Conservation (phyloP, 2,888 invertebrate species). For the Lysandra coridon region DNA sequence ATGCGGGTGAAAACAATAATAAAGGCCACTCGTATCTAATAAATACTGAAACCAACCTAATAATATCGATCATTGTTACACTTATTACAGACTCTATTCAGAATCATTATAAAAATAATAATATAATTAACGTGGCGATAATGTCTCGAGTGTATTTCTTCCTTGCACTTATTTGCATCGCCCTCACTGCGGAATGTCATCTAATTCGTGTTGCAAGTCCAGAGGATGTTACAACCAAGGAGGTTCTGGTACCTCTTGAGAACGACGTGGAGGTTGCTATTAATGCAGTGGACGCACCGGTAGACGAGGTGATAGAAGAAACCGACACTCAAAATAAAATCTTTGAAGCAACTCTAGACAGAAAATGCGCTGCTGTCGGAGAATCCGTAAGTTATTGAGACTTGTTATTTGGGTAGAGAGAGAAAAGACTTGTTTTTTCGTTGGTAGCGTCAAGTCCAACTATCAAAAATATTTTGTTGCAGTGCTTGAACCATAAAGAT, state of each 20-base stretch:
- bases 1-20: constrained; percentile 12
- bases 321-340: background rate
- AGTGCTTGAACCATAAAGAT: constrained; percentile 44
- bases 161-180: background rate
- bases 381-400: constrained; percentile 55
- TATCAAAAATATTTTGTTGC: constrained; percentile 33
- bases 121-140: background rate
- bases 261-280: background rate
- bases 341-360: background rate
- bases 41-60: background rate
- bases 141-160: constrained; percentile 20
- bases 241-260: constrained; percentile 15
- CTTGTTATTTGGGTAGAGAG: background rate
- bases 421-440: too few species aligned
- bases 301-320: constrained; percentile 3
- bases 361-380: constrained; percentile 55
- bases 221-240: constrained; percentile 16
- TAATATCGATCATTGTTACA: background rate
- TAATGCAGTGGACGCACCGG: background rate
- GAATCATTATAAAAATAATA: background rate
- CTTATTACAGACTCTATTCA: background rate
- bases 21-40: background rate
- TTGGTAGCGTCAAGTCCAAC: background rate
- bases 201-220: background rate
- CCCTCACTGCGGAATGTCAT: constrained; percentile 5